Evolutionary conservation across 2,797 vertebrate genomes (phyloP).

Genomic region (Eurystomus glaucurus): DNA sequence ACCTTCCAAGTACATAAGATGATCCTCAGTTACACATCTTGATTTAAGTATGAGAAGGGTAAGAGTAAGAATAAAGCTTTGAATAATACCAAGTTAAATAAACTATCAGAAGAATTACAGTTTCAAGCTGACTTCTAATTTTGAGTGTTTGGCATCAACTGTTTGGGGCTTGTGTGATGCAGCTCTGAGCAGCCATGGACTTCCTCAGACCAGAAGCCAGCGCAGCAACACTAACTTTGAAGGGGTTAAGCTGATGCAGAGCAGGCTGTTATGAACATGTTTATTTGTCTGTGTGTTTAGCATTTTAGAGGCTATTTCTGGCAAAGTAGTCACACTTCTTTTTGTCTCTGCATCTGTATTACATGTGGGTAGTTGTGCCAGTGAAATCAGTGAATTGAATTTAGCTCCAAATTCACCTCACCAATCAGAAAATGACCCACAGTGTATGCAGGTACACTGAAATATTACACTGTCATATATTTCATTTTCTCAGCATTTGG

Average conservation of each 20-base stretch:
- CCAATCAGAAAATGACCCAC: not conserved
- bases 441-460: not conserved
- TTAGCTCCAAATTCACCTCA: constrained; percentile 12
- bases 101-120: not conserved
- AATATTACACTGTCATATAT: constrained; percentile 30
- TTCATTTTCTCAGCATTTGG: constrained; percentile 22
- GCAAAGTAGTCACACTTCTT: not conserved
- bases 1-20: not conserved
- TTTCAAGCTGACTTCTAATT: not conserved
- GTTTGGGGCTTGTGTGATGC: not conserved
- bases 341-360: not conserved
- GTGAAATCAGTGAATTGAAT: constrained; percentile 5
- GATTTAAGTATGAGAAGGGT: not conserved
- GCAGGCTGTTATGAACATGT: not conserved
- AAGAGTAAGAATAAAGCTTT: not conserved
- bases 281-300: not conserved
- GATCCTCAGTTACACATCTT: not conserved
- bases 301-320: not conserved
- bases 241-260: not conserved
- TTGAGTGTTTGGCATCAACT: fast-evolving
- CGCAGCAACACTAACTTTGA: not conserved
- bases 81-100: not conserved
- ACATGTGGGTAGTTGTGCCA: not conserved
- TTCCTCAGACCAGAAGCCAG: not conserved
- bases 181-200: fast-evolving